phyloP scores from a whole-genome alignment of 2,888 invertebrate genomes.

The Thelaira solivaga region DNA sequence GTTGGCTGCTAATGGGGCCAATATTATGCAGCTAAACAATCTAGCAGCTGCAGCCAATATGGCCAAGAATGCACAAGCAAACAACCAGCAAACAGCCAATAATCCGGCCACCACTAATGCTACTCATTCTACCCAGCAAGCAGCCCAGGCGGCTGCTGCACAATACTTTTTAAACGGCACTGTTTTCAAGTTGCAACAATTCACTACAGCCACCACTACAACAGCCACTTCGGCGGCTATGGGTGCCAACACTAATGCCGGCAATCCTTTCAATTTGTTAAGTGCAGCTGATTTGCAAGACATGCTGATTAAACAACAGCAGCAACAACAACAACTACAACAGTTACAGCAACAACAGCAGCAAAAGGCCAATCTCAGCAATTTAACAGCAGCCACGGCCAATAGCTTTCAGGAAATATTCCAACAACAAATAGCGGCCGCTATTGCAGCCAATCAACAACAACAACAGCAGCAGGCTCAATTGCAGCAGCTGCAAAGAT shows the following conservation, averaged over 20 bases:
- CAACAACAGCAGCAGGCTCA: slow-evolving; percentile 72
- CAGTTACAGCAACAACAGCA: slow-evolving; percentile 61
- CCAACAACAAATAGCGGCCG: slow-evolving; percentile 69
- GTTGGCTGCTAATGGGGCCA: slow-evolving; percentile 79
- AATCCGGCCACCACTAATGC: slow-evolving; percentile 66
- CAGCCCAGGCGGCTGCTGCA: slow-evolving; percentile 73
- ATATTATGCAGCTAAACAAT: slow-evolving; percentile 75
- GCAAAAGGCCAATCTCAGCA: slow-evolving; percentile 65
- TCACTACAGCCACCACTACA: slow-evolving; percentile 73
- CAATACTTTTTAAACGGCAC: slow-evolving; percentile 77
- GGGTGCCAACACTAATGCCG: slow-evolving; percentile 65
- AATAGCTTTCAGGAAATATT: slow-evolving; percentile 71
- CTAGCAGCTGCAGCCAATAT: slow-evolving; percentile 75
- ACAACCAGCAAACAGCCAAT: slow-evolving; percentile 26
- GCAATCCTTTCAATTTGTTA: slow-evolving; percentile 71
- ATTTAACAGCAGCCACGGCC: slow-evolving; percentile 66
- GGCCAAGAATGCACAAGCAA: slow-evolving; percentile 65
- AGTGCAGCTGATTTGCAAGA: slow-evolving; percentile 71
- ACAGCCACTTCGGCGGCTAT: slow-evolving; percentile 73
- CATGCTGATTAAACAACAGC: slow-evolving; percentile 70
- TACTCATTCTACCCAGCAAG: slow-evolving; percentile 68
- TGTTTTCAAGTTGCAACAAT: slow-evolving; percentile 76
- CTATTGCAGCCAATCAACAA: slow-evolving; percentile 66
- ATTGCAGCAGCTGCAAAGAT: slow-evolving; percentile 66
- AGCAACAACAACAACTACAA: slow-evolving; percentile 64